phyloP scores from a whole-genome alignment of 2,113 vertebrate genomes.

The Pavo muticus region DNA sequence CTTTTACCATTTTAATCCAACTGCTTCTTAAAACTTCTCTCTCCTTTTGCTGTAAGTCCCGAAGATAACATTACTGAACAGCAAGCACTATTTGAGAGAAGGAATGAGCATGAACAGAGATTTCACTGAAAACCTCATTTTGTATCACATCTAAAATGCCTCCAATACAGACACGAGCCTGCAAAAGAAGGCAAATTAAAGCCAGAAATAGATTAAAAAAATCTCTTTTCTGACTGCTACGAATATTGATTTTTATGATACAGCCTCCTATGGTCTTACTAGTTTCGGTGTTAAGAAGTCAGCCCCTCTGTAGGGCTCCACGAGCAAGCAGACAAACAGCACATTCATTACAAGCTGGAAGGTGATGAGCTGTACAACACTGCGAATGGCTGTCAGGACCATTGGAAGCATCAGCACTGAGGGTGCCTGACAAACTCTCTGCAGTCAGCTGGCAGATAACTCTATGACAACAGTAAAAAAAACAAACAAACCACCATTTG shows the following conservation, averaged over 20 bases:
- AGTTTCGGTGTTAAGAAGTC: neutral
- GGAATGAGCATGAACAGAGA: constrained; percentile 57
- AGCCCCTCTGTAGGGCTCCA: neutral
- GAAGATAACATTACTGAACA: constrained; percentile 41
- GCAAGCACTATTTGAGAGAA: constrained; percentile 43
- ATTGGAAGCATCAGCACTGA: neutral
- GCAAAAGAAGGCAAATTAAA: constrained; percentile 39
- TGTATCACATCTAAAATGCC: neutral
- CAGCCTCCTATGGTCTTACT: neutral
- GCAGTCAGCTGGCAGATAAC: constrained; percentile 34
- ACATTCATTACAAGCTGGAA: constrained; percentile 38
- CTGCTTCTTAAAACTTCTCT: neutral
- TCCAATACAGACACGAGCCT: constrained; percentile 26
- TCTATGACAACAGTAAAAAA: constrained; percentile 33
- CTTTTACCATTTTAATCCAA: constrained; percentile 13
- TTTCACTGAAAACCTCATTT: constrained; percentile 53
- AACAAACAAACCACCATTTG: neutral
- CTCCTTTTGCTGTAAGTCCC: constrained; percentile 28
- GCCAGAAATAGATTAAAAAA: constrained; percentile 31
- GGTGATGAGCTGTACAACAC: neutral
- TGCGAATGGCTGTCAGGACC: neutral
- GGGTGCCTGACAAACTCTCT: neutral
- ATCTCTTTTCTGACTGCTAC: neutral
- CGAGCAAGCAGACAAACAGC: constrained; percentile 11
- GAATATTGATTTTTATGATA: neutral